Evolutionary conservation across 1,140 invertebrate genomes (phyloP), one percentile per base, ranked within the genome.

Genomic region (Eciton burchellii): DNA sequence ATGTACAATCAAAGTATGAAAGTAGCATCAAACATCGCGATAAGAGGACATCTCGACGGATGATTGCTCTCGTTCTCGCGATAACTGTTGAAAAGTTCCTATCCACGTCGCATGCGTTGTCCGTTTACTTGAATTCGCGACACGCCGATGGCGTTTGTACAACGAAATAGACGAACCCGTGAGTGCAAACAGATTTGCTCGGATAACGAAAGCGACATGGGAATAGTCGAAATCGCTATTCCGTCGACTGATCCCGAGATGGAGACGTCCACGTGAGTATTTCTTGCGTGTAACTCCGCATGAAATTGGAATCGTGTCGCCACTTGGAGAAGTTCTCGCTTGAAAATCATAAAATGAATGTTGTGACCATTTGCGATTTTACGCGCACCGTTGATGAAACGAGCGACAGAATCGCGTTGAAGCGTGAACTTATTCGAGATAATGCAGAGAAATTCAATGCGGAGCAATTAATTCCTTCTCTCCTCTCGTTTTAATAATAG

Each of bases 161-260:
- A 66, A 43, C 49, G 72, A 59, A 83, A 76, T 76, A 76, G 71
- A 45, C 35, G 62, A 82, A 76, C 41, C 52, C 49, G 45, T 12
- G 62, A 76, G 45, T 26, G 71, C 60, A 83, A 76, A 83, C 72
- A 76, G 71, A 76, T 72, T 83, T 66, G 19, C 54, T 12, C 35
- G 35, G 29, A 65, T 76, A 76, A 83, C 62, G 62, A 83, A 83
- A 83, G 54, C 70, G 26, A 59, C 49, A 74, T 62, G 72, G 72
- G 57, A 74, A 62, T 74, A 74, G 12, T n/a, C 43, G 43, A 62
- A 62, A 62, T 26, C 57, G 57, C 59, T 74, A 62, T 74, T 52
- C 12, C 19, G 26, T 19, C 43, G 59, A 35, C 57, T 52, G 43
- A 62, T 62, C 43, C 72, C 60, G 49, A 54, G 56, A 74, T 47